These are phyloP conservation scores for Drosophila subpulchrella DNA, from an alignment of 1,140 invertebrate genomes.

Conservation along the genomic window DNA sequence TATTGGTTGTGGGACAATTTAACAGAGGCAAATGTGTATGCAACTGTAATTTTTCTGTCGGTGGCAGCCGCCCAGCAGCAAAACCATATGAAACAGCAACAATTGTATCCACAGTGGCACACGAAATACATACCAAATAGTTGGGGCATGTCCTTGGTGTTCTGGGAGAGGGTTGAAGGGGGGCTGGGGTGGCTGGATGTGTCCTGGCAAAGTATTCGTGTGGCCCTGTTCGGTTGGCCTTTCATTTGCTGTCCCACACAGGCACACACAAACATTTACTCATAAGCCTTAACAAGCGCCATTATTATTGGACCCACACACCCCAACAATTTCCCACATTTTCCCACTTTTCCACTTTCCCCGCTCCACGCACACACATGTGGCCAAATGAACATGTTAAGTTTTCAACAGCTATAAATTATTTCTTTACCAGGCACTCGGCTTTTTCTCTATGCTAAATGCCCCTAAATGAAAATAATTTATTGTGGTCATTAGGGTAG, in stretches of 20 bases:
- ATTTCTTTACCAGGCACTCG: conserved; percentile 72
- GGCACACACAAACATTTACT: conserved; percentile 28
- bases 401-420: conserved; percentile 81
- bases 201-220: conserved; percentile 61
- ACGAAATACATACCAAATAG: conserved; percentile 68
- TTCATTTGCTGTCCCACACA: conserved; percentile 58
- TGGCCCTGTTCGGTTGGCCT: conserved; percentile 62
- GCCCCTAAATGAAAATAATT: conserved; percentile 81
- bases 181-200: conserved; percentile 5
- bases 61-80: conserved; percentile 37
- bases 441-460: conserved; percentile 72
- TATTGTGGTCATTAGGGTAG: conserved; percentile 73
- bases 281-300: conserved; percentile 60
- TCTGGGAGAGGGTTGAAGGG: neutral
- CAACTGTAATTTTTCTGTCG: conserved; percentile 77
- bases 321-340: conserved; percentile 27
- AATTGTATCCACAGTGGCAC: conserved; percentile 42
- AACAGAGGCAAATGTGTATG: conserved; percentile 79
- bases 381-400: conserved; percentile 80
- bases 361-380: conserved; percentile 60
- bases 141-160: conserved; percentile 57
- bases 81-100: conserved; percentile 45
- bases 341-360: conserved; percentile 3
- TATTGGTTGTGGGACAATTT: conserved; percentile 81
- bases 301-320: conserved; percentile 51